phyloP scores from a whole-genome alignment of 53 echinoderm and acorn worm genomes.

The Paracentrotus lividus region DNA sequence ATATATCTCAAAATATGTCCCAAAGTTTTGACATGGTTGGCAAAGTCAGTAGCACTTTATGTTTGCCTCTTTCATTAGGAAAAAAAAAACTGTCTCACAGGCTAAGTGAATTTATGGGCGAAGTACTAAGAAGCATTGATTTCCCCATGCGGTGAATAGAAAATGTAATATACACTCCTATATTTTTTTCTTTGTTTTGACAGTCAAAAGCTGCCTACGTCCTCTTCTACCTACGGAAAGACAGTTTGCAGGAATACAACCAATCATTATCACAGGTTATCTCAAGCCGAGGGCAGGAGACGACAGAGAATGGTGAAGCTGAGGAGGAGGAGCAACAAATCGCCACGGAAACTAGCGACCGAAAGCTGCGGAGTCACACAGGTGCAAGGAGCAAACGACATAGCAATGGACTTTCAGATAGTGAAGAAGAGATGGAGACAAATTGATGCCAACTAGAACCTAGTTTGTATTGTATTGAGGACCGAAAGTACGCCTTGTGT shows the following conservation, averaged over 20 bases:
- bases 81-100: no score
- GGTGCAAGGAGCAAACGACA: constrained; percentile 70
- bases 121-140: neutral
- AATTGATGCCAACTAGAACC: constrained; percentile 70
- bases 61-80: no score
- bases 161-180: neutral
- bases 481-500: neutral
- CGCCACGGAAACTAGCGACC: constrained; percentile 65
- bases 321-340: constrained; percentile 73
- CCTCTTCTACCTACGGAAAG: constrained; percentile 92
- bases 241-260: constrained; percentile 71
- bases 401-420: constrained; percentile 79
- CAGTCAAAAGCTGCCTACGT: constrained; percentile 98
- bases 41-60: no score
- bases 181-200: neutral
- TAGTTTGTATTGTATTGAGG: neutral
- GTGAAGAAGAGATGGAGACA: constrained; percentile 92
- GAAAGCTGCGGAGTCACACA: constrained; percentile 55
- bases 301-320: constrained; percentile 56
- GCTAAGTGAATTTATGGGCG: no score
- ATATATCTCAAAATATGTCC: no score
- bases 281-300: constrained; percentile 58
- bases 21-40: no score
- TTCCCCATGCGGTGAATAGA: neutral
- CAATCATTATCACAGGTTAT: constrained; percentile 51